Percentiles rank a stretch among this genome's conserved stretches.
phyloP scores from a whole-genome alignment of 1,140 invertebrate genomes.

The Wasmannia auropunctata region DNA sequence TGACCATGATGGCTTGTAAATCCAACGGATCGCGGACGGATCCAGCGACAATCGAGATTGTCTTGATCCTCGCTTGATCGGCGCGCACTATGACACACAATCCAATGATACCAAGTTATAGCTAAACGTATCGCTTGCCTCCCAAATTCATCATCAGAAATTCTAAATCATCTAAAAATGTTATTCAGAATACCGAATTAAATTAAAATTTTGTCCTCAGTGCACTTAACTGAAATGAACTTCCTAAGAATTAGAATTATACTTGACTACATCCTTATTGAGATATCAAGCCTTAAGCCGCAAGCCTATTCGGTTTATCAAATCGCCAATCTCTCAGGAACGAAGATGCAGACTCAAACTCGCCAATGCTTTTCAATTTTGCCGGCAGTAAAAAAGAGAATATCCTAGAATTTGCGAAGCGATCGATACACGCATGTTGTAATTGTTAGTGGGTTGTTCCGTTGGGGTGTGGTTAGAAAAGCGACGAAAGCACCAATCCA shows the following conservation, averaged over 20 bases:
- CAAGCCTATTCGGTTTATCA: neutral
- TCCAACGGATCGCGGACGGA: conserved; percentile 25
- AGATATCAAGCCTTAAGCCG: neutral
- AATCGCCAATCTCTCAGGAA: neutral
- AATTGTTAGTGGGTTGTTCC: conserved; percentile 48
- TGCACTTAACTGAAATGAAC: neutral
- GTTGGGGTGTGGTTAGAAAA: conserved; percentile 53
- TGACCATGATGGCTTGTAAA: conserved; percentile 42
- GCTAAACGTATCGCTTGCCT: conserved; percentile 43
- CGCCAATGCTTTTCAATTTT: neutral
- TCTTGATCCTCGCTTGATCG: conserved; percentile 40
- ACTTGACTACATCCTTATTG: neutral
- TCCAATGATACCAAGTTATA: conserved; percentile 38
- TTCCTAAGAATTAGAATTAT: neutral
- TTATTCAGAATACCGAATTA: neutral
- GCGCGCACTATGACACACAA: conserved; percentile 32
- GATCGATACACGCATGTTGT: conserved; percentile 47
- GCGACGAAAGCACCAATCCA: conserved; percentile 67
- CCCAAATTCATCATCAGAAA: neutral
- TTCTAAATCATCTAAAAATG: neutral
- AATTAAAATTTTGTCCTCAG: neutral
- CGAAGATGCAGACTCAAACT: neutral
- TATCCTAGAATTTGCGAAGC: conserved; percentile 16
- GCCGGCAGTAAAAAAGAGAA: neutral
- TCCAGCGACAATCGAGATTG: conserved; percentile 37